A percentile compares a stretch with the other conserved stretches of the same genome.
These are phyloP conservation scores for Cavia aperea DNA, from an alignment of 2,113 vertebrate species.

Conservation along the genomic window DNA sequence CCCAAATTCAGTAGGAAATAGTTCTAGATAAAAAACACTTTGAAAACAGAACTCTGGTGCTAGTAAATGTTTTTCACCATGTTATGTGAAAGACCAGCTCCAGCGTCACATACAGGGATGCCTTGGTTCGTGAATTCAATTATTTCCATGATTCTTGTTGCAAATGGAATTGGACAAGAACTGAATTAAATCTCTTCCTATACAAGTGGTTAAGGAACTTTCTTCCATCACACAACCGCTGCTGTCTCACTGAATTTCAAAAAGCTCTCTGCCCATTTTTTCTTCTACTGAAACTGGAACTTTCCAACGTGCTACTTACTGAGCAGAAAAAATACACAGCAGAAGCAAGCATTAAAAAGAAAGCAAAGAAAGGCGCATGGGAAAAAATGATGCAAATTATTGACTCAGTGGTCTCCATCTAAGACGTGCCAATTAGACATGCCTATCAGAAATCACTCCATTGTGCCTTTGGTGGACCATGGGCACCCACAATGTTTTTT, in stretches of 20 bases:
- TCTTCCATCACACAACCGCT: not conserved
- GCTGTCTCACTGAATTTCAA: not conserved
- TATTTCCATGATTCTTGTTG: not conserved
- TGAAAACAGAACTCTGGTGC: not conserved
- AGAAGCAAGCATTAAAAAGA: not conserved
- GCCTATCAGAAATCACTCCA: not conserved
- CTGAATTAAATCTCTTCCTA: not conserved
- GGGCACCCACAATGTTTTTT: not conserved
- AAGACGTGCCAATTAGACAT: not conserved
- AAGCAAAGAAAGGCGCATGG: not conserved
- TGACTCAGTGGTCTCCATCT: not conserved
- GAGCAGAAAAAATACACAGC: not conserved
- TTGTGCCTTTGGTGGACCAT: not conserved
- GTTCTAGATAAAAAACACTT: not conserved
- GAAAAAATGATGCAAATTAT: not conserved
- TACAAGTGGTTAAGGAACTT: not conserved
- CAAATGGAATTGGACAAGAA: not conserved
- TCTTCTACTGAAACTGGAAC: not conserved
- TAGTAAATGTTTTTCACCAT: not conserved
- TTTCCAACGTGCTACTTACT: not conserved
- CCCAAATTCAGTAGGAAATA: not conserved
- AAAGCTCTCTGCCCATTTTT: not conserved
- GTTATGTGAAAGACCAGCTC: not conserved
- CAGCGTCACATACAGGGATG: not conserved
- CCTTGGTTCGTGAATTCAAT: not conserved